Percentiles rank a stretch among this genome's conserved stretches.
phyloP scores from a whole-genome alignment of 2,797 vertebrate species.

The Anguilla marmorata region DNA sequence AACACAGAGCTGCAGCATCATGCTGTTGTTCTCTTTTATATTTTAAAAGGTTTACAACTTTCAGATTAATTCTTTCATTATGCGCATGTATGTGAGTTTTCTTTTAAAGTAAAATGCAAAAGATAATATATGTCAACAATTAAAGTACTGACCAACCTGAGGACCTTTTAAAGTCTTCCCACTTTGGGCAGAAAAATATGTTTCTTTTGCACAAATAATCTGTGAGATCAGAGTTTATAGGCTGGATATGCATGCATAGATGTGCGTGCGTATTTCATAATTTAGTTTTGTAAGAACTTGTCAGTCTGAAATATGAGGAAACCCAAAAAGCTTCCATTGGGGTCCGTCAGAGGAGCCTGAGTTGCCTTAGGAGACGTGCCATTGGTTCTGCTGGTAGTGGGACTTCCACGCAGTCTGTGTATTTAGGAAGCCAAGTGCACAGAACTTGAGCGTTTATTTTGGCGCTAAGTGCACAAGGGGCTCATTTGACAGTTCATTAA shows the following conservation, averaged over 20 bases:
- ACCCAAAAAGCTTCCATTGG: conserved; percentile 37
- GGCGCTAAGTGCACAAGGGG: conserved; percentile 19
- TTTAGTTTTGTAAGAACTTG: conserved; percentile 27
- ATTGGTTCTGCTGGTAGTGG: conserved; percentile 36
- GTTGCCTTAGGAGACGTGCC: conserved; percentile 36
- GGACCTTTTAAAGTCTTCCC: background rate
- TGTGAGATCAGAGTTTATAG: background rate
- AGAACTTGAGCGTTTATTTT: conserved; percentile 38
- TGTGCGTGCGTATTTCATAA: background rate
- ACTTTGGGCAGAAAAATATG: background rate
- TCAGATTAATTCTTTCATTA: background rate
- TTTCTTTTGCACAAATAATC: background rate
- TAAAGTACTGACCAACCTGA: background rate
- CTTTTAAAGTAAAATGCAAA: background rate
- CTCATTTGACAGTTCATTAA: conserved; percentile 39
- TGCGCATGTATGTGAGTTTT: background rate
- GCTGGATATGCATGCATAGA: background rate
- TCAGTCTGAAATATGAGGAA: conserved; percentile 40
- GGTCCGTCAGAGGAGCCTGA: conserved; percentile 36
- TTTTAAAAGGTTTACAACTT: background rate
- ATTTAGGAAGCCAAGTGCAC: conserved; percentile 21
- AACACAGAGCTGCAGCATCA: background rate
- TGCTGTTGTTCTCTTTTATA: background rate
- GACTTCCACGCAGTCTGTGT: conserved; percentile 31
- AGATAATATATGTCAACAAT: background rate